Percentiles rank a stretch among this genome's conserved stretches.
phyloP scores from a whole-genome alignment of 2,113 vertebrate genomes.

The Pangasianodon hypophthalmus region DNA sequence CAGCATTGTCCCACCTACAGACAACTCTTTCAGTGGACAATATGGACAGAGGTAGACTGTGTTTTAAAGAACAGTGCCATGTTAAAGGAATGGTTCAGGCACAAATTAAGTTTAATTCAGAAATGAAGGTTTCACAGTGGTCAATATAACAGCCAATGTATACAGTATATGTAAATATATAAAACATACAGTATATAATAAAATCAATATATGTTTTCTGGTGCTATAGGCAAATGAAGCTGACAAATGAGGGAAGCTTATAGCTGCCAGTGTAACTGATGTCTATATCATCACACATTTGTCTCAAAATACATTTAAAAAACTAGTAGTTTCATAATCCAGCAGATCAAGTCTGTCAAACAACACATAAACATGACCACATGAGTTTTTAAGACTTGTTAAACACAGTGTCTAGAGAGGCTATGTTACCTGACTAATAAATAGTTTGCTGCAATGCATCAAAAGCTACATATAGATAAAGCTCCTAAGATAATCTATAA shows the following conservation, averaged over 20 bases:
- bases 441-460: neutral
- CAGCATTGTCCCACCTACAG: slow-evolving; percentile 82
- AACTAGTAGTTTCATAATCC: neutral
- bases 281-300: neutral
- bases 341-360: neutral
- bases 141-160: neutral
- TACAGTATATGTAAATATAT: neutral
- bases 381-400: neutral
- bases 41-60: slow-evolving; percentile 82
- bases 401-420: neutral
- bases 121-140: neutral
- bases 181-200: too few species aligned
- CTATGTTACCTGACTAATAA: neutral
- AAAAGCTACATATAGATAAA: neutral
- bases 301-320: neutral
- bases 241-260: neutral
- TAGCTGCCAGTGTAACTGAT: neutral
- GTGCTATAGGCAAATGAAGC: neutral
- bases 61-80: slow-evolving; percentile 22
- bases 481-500: neutral
- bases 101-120: neutral
- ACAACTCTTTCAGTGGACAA: slow-evolving; percentile 81
- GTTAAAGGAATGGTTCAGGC: neutral
- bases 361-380: neutral
- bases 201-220: neutral